These are phyloP conservation scores for Escarpia spicata DNA, from an alignment of 2,888 invertebrate species.

Conservation along the genomic window DNA sequence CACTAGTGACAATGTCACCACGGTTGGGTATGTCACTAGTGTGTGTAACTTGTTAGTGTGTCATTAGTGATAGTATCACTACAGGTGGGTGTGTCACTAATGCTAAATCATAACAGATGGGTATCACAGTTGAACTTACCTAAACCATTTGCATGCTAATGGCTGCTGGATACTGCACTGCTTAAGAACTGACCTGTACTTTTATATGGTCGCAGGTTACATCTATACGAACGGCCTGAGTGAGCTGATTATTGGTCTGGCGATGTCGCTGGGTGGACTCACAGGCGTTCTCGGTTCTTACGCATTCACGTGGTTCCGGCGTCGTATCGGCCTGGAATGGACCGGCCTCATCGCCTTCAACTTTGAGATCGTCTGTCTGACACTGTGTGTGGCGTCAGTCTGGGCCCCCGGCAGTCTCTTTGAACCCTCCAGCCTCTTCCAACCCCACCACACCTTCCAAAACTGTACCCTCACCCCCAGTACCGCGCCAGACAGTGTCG, in stretches of 20 bases:
- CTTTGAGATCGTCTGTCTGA: constrained; percentile 57
- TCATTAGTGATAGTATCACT: neutral
- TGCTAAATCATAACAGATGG: no score
- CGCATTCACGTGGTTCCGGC: constrained; percentile 65
- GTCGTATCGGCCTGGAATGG: constrained; percentile 51
- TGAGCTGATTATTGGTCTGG: constrained; percentile 65
- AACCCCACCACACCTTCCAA: neutral
- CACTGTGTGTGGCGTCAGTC: constrained; percentile 65
- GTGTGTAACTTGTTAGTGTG: neutral
- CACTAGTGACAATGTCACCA: neutral
- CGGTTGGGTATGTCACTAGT: neutral
- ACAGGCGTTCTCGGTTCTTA: constrained; percentile 68
- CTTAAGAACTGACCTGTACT: neutral
- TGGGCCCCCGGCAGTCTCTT: constrained; percentile 69
- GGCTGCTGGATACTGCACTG: neutral
- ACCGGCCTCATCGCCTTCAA: constrained; percentile 57
- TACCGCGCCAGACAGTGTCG: neutral
- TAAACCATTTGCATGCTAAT: neutral
- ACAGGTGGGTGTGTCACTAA: neutral
- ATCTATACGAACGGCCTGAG: constrained; percentile 65
- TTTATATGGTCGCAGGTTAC: constrained; percentile 55
- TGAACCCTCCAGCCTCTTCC: constrained; percentile 43
- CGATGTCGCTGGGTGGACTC: constrained; percentile 66
- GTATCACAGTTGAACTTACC: no score
- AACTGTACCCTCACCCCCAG: neutral